Percentiles rank a stretch among this genome's conserved stretches.
These are phyloP conservation scores for Nannobrachium achirus DNA, from an alignment of 2,113 vertebrate species.

Conservation along the genomic window DNA sequence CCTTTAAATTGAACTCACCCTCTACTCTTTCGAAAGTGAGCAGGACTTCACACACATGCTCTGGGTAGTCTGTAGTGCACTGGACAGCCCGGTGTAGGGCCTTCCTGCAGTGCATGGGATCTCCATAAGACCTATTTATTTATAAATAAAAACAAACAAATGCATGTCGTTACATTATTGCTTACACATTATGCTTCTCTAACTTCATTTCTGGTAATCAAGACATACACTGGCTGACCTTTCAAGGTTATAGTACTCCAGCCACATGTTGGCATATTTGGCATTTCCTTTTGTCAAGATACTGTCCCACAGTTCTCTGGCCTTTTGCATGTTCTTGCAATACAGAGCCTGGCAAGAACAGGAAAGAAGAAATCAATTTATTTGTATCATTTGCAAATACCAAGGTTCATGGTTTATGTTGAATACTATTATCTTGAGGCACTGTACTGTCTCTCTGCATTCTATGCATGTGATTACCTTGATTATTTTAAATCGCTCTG, in stretches of 20 bases:
- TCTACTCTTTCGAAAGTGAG: constrained; percentile 94
- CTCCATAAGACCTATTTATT: constrained; percentile 86
- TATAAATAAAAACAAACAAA: constrained; percentile 1
- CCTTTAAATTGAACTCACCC: constrained; percentile 76
- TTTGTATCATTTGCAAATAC: too few relatives aligned
- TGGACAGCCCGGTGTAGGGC: constrained; percentile 95
- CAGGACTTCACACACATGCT: constrained; percentile 95
- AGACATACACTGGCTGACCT: constrained; percentile 76
- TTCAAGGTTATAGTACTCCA: constrained; percentile 97
- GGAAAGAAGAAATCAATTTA: neutral
- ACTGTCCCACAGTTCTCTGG: constrained; percentile 95
- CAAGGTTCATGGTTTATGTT: too few relatives aligned
- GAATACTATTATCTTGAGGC: too few relatives aligned
- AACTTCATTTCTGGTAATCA: neutral
- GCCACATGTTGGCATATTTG: constrained; percentile 98
- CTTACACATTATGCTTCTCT: neutral
- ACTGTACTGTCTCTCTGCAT: too few relatives aligned
- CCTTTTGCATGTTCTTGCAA: constrained; percentile 98
- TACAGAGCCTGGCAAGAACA: constrained; percentile 85
- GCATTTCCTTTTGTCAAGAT: constrained; percentile 99
- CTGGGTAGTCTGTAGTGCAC: constrained; percentile 94
- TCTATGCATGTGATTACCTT: too few relatives aligned
- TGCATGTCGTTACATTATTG: neutral
- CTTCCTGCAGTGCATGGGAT: constrained; percentile 90
- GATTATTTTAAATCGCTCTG: too few relatives aligned